phyloP scores from a whole-genome alignment of 2,113 vertebrate species.

The Nicator chloris region DNA sequence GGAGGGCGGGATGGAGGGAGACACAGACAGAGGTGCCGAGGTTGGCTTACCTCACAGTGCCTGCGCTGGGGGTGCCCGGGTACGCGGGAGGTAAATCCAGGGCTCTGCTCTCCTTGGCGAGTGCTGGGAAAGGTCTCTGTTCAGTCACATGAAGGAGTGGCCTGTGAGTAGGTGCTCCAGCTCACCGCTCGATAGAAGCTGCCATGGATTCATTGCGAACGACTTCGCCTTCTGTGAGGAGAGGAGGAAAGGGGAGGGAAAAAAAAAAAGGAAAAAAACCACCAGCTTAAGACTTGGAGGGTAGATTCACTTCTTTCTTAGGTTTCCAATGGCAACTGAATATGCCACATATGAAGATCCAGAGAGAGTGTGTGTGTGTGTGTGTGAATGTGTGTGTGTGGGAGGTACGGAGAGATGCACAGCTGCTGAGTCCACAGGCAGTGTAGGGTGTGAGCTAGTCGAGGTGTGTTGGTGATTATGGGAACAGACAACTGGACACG shows the following conservation, averaged over 20 bases:
- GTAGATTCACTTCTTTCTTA: slow-evolving; percentile 83
- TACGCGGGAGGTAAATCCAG: slow-evolving; percentile 24
- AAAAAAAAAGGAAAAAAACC: neutral
- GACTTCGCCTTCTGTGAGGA: slow-evolving; percentile 68
- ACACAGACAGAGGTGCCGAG: neutral
- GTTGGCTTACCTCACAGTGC: slow-evolving; percentile 39
- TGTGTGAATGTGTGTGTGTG: slow-evolving; percentile 22
- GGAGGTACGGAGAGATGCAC: slow-evolving; percentile 50
- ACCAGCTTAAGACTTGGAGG: slow-evolving; percentile 76
- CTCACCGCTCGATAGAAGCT: slow-evolving; percentile 38
- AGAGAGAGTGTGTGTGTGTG: slow-evolving; percentile 7
- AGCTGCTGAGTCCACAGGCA: slow-evolving; percentile 66
- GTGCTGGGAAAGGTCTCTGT: slow-evolving; percentile 30
- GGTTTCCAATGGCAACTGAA: slow-evolving; percentile 83
- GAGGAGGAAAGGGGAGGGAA: slow-evolving; percentile 49
- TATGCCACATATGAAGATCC: slow-evolving; percentile 81
- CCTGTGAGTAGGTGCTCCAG: slow-evolving; percentile 48
- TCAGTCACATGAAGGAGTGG: slow-evolving; percentile 60
- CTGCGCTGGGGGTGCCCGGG: neutral
- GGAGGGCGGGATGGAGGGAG: neutral
- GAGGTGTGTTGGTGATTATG: neutral
- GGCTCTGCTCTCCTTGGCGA: neutral
- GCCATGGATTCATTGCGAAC: slow-evolving; percentile 65
- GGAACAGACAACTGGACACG: neutral
- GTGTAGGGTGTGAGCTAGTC: slow-evolving; percentile 32